Evolutionary conservation across 1,140 invertebrate genomes (phyloP).

Genomic region (Drosophila equinoxialis): DNA sequence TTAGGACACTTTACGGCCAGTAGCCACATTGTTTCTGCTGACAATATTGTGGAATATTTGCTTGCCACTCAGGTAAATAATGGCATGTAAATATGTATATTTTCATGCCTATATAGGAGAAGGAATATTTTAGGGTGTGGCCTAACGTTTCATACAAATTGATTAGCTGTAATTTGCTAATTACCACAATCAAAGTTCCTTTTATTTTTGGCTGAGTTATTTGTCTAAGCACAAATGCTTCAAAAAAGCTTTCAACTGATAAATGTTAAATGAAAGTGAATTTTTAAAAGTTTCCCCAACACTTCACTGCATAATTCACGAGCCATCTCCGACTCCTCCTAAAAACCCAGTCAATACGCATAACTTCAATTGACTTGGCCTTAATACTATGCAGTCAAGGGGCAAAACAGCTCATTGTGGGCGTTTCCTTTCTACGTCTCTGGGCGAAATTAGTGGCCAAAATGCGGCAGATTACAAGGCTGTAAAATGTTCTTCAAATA

Average conservation of each 20-base stretch:
- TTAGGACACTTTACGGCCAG: constrained; percentile 59
- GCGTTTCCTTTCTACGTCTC: constrained; percentile 55
- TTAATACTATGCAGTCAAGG: constrained; percentile 2
- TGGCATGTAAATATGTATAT: neutral
- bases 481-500: constrained; percentile 68
- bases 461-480: constrained; percentile 77
- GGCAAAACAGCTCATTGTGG: constrained; percentile 37
- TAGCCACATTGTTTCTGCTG: neutral
- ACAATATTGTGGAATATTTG: neutral
- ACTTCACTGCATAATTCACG: constrained; percentile 60
- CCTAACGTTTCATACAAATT: constrained; percentile 25
- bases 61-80: neutral
- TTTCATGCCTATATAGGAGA: neutral
- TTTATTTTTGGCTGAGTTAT: constrained; percentile 9
- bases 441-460: constrained; percentile 76
- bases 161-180: constrained; percentile 64
- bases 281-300: constrained; percentile 52
- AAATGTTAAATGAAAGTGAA: constrained; percentile 80
- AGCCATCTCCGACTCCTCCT: neutral
- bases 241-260: constrained; percentile 52
- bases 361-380: constrained; percentile 48
- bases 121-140: constrained; percentile 3
- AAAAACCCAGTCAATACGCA: constrained; percentile 3
- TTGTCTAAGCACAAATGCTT: constrained; percentile 16
- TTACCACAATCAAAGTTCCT: constrained; percentile 73